A percentile compares a stretch with the other conserved stretches of the same genome.
Evolutionary conservation across 2,113 vertebrate genomes (phyloP).

Genomic region (Morone saxatilis): DNA sequence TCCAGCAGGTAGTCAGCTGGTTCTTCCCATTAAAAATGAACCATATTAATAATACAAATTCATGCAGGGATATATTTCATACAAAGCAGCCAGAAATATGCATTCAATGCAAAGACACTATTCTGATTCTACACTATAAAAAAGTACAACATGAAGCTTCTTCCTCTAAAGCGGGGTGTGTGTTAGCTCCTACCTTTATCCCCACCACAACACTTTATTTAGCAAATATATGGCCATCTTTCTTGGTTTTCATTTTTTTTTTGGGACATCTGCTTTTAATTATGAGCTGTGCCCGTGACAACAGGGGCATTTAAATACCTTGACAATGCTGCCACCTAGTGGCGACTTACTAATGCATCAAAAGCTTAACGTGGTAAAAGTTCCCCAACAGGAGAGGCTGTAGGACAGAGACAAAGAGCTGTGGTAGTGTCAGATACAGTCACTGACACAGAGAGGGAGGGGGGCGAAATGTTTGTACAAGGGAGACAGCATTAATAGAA

Average conservation of each 20-base stretch:
- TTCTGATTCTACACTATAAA: background rate
- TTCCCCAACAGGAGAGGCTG: too few relatives aligned
- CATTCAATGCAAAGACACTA: background rate
- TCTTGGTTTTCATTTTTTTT: conserved; percentile 27
- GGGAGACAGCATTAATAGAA: background rate
- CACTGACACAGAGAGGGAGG: too few relatives aligned
- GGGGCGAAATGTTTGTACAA: background rate
- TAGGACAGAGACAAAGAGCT: too few relatives aligned
- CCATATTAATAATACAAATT: too few relatives aligned
- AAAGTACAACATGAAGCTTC: too few relatives aligned
- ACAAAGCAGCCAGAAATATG: too few relatives aligned
- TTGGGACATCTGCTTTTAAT: conserved; percentile 66
- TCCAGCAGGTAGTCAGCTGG: background rate
- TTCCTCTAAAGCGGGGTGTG: background rate
- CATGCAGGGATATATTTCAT: background rate
- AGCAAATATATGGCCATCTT: conserved; percentile 15
- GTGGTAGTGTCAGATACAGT: too few relatives aligned
- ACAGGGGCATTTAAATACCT: background rate
- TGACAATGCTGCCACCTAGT: conserved; percentile 66
- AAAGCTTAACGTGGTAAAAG: too few relatives aligned
- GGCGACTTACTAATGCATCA: background rate
- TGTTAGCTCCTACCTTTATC: background rate
- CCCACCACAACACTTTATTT: background rate
- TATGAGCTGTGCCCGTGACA: background rate
- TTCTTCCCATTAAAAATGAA: background rate